Evolutionary conservation across 1,140 invertebrate species (phyloP).

Genomic region (Drosophila subobscura): DNA sequence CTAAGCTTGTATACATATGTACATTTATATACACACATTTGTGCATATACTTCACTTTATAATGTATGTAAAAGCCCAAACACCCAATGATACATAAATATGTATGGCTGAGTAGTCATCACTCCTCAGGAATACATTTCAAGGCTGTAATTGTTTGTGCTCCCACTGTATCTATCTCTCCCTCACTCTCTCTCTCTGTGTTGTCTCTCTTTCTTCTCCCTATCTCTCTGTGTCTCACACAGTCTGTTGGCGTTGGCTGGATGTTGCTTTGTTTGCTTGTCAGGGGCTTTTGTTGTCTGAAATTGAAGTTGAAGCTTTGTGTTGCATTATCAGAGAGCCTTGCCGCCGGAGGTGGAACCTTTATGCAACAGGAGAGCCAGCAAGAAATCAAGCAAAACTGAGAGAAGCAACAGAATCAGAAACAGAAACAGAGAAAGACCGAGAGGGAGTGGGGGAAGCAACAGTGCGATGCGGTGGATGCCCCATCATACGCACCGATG

Average conservation of each 20-base stretch:
- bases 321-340: conserved; percentile 58
- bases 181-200: background rate
- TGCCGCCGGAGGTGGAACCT: conserved; percentile 43
- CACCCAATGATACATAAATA: conserved; percentile 4
- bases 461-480: background rate
- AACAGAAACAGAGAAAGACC: background rate
- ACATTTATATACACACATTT: no score
- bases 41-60: no score
- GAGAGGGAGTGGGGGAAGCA: background rate
- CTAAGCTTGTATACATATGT: no score
- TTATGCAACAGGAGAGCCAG: conserved; percentile 21
- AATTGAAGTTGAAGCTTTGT: conserved; percentile 69
- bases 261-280: conserved; percentile 51
- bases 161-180: background rate
- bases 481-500: background rate
- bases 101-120: conserved; percentile 10
- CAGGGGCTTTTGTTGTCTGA: conserved; percentile 53
- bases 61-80: no score
- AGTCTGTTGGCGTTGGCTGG: no score
- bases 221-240: conserved; percentile 21
- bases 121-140: conserved; percentile 28
- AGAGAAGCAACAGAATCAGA: background rate
- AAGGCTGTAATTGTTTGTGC: conserved; percentile 64
- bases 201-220: background rate
- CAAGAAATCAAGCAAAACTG: background rate